A percentile compares a stretch with the other conserved stretches of the same genome.
These are phyloP conservation scores for Hylia prasina DNA, from an alignment of 2,113 vertebrate species.

Conservation along the genomic window DNA sequence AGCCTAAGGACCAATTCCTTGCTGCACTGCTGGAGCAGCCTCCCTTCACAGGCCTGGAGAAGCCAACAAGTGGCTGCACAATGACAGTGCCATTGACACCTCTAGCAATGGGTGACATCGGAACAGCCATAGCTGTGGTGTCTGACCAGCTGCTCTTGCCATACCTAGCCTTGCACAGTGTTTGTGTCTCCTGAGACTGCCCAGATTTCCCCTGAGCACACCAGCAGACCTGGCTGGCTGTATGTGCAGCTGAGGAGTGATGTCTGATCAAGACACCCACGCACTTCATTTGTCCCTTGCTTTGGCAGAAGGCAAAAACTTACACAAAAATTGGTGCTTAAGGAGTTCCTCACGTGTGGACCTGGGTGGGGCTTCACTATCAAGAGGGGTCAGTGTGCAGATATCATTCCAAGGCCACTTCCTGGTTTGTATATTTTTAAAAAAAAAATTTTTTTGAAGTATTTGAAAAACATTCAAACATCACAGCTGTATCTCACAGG, in stretches of 20 bases:
- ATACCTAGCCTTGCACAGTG: background rate
- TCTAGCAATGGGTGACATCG: rapidly evolving
- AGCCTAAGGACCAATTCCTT: background rate
- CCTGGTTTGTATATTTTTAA: background rate
- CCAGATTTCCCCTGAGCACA: background rate
- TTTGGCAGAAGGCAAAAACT: slow-evolving; percentile 53
- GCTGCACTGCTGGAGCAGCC: background rate
- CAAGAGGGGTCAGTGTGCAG: slow-evolving; percentile 47
- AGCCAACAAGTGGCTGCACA: background rate
- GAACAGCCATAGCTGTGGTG: background rate
- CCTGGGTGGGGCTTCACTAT: slow-evolving; percentile 67
- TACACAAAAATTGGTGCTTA: slow-evolving; percentile 61
- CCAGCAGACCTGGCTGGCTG: background rate
- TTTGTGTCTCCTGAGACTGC: background rate
- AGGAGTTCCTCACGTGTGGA: slow-evolving; percentile 69
- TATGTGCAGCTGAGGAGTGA: rapidly evolving
- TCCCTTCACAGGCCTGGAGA: background rate
- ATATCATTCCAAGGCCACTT: background rate
- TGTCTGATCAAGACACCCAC: background rate
- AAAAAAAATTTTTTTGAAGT: background rate
- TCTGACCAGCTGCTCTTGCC: background rate
- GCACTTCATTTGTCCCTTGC: background rate
- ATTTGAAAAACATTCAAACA: background rate
- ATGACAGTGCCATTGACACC: background rate
- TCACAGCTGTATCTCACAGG: background rate